These are phyloP conservation scores for Alethe castanea DNA, from an alignment of 2,113 vertebrate genomes.

Conservation along the genomic window DNA sequence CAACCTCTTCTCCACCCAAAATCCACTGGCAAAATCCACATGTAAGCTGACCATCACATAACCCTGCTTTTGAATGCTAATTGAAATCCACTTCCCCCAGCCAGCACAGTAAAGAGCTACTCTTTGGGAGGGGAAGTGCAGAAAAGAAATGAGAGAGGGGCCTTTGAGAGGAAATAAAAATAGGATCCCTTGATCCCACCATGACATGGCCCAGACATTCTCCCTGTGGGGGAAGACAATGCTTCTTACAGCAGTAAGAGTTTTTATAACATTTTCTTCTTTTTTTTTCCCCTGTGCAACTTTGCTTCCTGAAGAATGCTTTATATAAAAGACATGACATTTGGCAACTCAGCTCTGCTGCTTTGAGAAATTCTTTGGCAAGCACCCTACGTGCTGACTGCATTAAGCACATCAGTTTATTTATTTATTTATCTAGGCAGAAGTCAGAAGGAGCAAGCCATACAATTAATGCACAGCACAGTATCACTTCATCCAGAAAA, in stretches of 20 bases:
- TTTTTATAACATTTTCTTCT: constrained; percentile 29
- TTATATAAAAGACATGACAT: constrained; percentile 62
- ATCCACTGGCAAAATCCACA: constrained; percentile 1
- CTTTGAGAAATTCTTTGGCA: constrained; percentile 66
- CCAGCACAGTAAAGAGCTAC: not conserved
- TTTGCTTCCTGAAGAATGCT: constrained; percentile 60
- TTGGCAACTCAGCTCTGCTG: constrained; percentile 52
- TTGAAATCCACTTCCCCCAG: not conserved
- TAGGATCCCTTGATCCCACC: constrained; percentile 25
- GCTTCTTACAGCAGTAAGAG: constrained; percentile 25
- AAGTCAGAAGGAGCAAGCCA: not conserved
- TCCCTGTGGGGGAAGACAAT: constrained; percentile 18
- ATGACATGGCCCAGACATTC: constrained; percentile 34
- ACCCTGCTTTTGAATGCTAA: not conserved
- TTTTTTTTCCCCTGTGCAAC: not conserved
- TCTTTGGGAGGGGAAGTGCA: not conserved
- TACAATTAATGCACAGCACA: not conserved
- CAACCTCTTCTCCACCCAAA: constrained; percentile 11
- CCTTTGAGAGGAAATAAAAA: constrained; percentile 42
- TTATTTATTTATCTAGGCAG: constrained; percentile 41
- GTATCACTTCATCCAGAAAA: not conserved
- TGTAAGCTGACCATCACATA: not conserved
- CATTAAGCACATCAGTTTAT: constrained; percentile 24
- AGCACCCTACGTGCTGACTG: constrained; percentile 36
- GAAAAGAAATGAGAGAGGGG: constrained; percentile 12